A percentile compares a stretch with the other conserved stretches of the same genome.
phyloP scores from a whole-genome alignment of 1,140 invertebrate species.

The Drosophila persimilis region DNA sequence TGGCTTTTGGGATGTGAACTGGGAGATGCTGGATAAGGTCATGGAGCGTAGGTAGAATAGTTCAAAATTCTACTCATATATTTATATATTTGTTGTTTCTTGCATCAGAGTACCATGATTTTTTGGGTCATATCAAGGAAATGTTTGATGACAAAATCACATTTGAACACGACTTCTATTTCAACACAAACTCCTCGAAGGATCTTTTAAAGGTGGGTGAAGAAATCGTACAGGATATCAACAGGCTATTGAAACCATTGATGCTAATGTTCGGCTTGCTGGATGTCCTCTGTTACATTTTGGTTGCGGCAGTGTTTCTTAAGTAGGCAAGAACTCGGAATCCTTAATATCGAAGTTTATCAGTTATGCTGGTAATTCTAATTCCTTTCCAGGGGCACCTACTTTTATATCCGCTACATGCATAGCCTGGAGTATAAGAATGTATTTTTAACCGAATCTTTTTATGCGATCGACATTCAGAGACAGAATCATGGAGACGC shows the following conservation, averaged over 20 bases:
- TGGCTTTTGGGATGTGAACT: slow-evolving; percentile 86
- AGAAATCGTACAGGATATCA: slow-evolving; percentile 85
- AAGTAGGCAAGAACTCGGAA: slow-evolving; percentile 47
- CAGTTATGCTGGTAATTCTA: background rate
- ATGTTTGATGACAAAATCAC: slow-evolving; percentile 88
- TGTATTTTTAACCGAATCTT: slow-evolving; percentile 87
- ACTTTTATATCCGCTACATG: slow-evolving; percentile 90
- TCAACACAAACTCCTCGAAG: slow-evolving; percentile 85
- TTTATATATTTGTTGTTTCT: background rate
- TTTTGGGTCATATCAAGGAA: slow-evolving; percentile 85
- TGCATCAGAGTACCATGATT: slow-evolving; percentile 34
- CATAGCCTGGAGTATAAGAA: slow-evolving; percentile 90
- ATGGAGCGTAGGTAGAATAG: slow-evolving; percentile 27
- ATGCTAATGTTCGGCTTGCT: slow-evolving; percentile 58
- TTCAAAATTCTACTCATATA: background rate
- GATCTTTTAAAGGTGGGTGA: slow-evolving; percentile 84
- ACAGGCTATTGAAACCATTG: slow-evolving; percentile 83
- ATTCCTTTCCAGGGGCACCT: slow-evolving; percentile 85
- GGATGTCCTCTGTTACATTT: slow-evolving; percentile 51
- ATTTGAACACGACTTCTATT: slow-evolving; percentile 87
- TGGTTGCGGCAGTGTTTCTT: slow-evolving; percentile 56
- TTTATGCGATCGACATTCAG: slow-evolving; percentile 88
- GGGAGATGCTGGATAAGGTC: slow-evolving; percentile 85
- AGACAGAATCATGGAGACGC: slow-evolving; percentile 85
- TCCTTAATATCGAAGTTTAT: background rate